Conservation (phyloP, 2,113 vertebrate genomes). For the Seriola dumerili region DNA sequence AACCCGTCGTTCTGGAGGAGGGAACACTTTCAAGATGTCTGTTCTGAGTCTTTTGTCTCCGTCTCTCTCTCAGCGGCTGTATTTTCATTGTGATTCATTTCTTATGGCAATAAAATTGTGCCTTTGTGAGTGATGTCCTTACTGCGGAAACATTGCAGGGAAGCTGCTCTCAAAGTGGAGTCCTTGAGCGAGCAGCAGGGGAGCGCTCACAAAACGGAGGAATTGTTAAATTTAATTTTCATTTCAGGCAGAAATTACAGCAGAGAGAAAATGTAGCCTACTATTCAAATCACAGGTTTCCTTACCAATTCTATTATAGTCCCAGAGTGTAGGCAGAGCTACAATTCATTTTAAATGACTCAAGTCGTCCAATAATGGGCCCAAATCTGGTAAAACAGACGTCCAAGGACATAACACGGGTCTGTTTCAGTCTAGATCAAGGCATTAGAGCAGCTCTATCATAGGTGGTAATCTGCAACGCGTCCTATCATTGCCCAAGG, state of each 20-base stretch:
- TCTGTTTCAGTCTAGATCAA: constrained; percentile 22
- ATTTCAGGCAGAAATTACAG: constrained; percentile 24
- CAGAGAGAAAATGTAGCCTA: not conserved
- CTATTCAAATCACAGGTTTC: constrained; percentile 13
- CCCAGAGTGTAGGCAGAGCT: not conserved
- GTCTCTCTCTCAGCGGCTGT: not conserved
- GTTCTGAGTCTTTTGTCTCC: not conserved
- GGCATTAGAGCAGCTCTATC: constrained; percentile 6
- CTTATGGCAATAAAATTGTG: constrained; percentile 5
- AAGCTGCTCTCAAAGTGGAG: constrained; percentile 22
- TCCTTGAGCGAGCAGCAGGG: constrained; percentile 36
- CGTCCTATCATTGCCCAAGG: constrained; percentile 33
- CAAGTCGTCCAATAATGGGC: not conserved
- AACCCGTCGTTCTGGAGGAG: not conserved
- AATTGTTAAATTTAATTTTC: constrained; percentile 25
- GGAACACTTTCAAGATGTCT: not conserved
- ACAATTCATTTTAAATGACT: not conserved
- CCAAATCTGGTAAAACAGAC: constrained; percentile 1
- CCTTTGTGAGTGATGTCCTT: constrained; percentile 34
- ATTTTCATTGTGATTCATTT: constrained; percentile 12
- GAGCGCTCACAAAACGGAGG: not conserved
- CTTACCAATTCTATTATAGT: not conserved
- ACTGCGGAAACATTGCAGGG: constrained; percentile 22
- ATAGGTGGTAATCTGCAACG: constrained; percentile 40
- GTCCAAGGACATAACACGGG: not conserved